Base-by-base conservation (phyloP, 1,140 invertebrate species). In the Drosophila arizonae region DNA sequence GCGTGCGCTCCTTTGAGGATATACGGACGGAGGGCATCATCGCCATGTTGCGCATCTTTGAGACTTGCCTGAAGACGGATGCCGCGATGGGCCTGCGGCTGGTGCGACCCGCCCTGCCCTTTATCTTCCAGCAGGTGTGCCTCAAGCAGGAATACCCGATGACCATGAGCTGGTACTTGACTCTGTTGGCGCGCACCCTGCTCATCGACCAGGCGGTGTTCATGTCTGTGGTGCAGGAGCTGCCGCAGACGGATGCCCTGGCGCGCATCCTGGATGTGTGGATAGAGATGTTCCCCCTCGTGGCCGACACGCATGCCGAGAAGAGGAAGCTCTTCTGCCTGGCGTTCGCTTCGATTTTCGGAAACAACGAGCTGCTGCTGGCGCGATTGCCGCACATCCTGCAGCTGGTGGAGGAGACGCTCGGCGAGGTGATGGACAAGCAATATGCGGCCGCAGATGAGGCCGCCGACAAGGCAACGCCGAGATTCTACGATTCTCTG, bases 341-440 rank as follows among this genome's bases (percentile, higher is more conserved):
- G 50, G 97, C 96, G 30, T 92, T 98, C 51, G 94, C 96, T n/a
- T 95, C 95, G 56, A 92, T 99, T 54, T 92, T 97, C 41, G 95
- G 94, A 9, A 94, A 94, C 75, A 95, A 94, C 90, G 92, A 93
- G 67, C 92, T 95, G 26, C 94, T 98, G 51, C 92, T 96, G 41
- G 94, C 96, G 81, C 93, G 95, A 64, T 96, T 97, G 91, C 94
- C 94, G 56, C 93, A 93, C 17, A 96, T 98, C 52, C 93, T 98
- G 75, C 93, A 95, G 48, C 94, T 95, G 79, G 94, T 98, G 77
- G 94, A 96, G 30, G 96, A 98, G 92, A 95, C 96, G 6, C 92
- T 99, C 45, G 96, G 97, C 92, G 97, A 99, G 90, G 94, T 98
- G 52, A 95, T 94, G 86, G 95, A 94, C 82, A 93, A 93, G 55